Percentiles rank a stretch among this genome's conserved stretches.
These are phyloP conservation scores for Steinernema hermaphroditum DNA, from an alignment of 2,888 invertebrate species.

Conservation along the genomic window DNA sequence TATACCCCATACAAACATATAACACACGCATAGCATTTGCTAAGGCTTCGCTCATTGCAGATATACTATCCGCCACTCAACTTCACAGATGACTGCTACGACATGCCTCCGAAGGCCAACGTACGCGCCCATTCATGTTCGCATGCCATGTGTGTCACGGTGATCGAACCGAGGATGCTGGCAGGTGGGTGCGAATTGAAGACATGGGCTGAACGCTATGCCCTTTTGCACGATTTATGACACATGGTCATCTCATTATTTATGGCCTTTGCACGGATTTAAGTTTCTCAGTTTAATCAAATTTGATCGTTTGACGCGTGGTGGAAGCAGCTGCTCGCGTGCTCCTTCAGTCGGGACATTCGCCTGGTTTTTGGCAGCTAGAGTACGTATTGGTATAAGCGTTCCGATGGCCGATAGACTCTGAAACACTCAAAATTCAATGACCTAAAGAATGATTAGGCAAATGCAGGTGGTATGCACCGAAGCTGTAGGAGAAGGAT, in stretches of 20 bases:
- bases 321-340: slow-evolving; percentile 11
- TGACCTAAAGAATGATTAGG: background rate
- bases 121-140: slow-evolving; percentile 61
- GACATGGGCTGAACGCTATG: background rate
- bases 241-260: slow-evolving; percentile 21
- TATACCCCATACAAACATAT: slow-evolving; percentile 17
- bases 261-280: slow-evolving; percentile 19
- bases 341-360: background rate
- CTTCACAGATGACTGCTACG: slow-evolving; percentile 63
- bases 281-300: slow-evolving; percentile 24
- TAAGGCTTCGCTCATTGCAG: slow-evolving; percentile 46
- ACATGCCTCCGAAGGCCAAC: slow-evolving; percentile 50
- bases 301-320: slow-evolving; percentile 28
- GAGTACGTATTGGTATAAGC: background rate
- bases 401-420: background rate
- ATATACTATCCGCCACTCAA: slow-evolving; percentile 64
- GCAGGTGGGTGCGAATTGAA: slow-evolving; percentile 50
- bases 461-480: slow-evolving; percentile 14
- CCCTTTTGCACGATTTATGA: slow-evolving; percentile 26
- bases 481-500: background rate
- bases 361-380: slow-evolving; percentile 3
- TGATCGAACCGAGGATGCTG: slow-evolving; percentile 61
- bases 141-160: slow-evolving; percentile 63
- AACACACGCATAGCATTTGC: background rate
- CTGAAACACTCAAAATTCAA: no score